Conservation (phyloP, 2,113 vertebrate genomes). For the Leptobrachium ailaonicum region DNA sequence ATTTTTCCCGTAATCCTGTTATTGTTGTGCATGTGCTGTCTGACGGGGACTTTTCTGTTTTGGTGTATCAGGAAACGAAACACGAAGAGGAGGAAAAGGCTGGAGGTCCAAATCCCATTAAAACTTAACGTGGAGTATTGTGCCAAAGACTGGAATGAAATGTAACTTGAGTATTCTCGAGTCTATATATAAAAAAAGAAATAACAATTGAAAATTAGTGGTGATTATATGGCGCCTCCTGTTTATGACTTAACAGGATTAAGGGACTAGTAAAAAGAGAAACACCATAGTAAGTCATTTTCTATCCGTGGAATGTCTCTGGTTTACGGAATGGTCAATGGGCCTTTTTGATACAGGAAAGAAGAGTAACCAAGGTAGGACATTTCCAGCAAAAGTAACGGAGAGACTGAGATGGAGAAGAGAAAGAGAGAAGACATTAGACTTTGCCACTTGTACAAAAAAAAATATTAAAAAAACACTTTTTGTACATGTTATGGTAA, state of each 20-base stretch:
- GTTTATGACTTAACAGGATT: not conserved
- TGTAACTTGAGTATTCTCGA: not conserved
- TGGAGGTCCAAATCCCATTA: conserved; percentile 31
- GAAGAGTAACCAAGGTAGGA: too few relatives aligned
- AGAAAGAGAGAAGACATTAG: too few relatives aligned
- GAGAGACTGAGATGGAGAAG: too few relatives aligned
- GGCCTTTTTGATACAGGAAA: too few relatives aligned
- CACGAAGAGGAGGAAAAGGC: conserved; percentile 4
- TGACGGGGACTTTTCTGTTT: conserved; percentile 13
- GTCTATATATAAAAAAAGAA: not conserved
- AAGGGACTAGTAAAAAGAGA: not conserved
- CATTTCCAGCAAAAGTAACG: too few relatives aligned
- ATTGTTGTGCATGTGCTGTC: not conserved
- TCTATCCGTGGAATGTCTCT: not conserved
- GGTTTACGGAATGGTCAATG: not conserved
- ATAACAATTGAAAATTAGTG: not conserved
- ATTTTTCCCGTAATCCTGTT: not conserved
- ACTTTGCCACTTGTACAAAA: too few relatives aligned
- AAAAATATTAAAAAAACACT: too few relatives aligned
- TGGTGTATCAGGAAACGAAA: conserved; percentile 18
- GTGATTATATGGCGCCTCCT: too few relatives aligned
- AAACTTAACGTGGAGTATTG: not conserved
- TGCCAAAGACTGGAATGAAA: conserved; percentile 31
- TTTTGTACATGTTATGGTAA: too few relatives aligned
- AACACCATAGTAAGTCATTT: not conserved